Conservation (phyloP, 2,888 invertebrate species). For the Aethes cnicana region DNA sequence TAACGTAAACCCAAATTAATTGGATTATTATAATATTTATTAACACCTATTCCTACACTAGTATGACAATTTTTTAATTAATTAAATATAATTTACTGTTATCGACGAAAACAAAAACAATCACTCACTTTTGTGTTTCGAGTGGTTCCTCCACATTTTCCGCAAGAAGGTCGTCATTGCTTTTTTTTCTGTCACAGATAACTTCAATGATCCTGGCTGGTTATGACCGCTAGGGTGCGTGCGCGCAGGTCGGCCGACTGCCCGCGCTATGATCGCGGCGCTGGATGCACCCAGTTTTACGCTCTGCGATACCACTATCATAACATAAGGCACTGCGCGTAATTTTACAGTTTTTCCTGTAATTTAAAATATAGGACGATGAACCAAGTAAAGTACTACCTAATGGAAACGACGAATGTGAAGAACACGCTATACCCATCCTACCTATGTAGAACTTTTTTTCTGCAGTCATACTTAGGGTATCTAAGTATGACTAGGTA, state of each 20-base stretch:
- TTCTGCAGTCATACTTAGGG: no score
- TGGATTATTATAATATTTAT: no score
- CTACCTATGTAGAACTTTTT: no score
- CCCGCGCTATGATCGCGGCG: conserved; percentile 42
- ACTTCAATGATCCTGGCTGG: conserved; percentile 10
- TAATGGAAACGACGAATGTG: no score
- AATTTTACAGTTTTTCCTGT: conserved; percentile 11
- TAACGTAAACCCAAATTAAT: no score
- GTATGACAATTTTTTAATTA: not conserved
- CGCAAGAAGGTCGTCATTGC: conserved; percentile 83
- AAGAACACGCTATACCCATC: no score
- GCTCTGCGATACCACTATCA: not conserved
- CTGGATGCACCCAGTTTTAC: conserved; percentile 38
- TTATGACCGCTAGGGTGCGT: conserved; percentile 40
- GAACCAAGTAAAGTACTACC: no score
- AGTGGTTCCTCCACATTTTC: conserved; percentile 85
- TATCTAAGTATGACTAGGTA: no score
- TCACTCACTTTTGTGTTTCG: conserved; percentile 86
- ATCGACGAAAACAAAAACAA: conserved; percentile 28
- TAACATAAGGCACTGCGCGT: conserved; percentile 13
- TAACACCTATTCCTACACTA: no score
- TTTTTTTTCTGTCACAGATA: not conserved
- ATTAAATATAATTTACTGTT: no score
- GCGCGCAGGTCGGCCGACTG: conserved; percentile 50
- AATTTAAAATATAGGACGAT: no score